phyloP scores from a whole-genome alignment of 2,113 vertebrate genomes.

The Bucco capensis region DNA sequence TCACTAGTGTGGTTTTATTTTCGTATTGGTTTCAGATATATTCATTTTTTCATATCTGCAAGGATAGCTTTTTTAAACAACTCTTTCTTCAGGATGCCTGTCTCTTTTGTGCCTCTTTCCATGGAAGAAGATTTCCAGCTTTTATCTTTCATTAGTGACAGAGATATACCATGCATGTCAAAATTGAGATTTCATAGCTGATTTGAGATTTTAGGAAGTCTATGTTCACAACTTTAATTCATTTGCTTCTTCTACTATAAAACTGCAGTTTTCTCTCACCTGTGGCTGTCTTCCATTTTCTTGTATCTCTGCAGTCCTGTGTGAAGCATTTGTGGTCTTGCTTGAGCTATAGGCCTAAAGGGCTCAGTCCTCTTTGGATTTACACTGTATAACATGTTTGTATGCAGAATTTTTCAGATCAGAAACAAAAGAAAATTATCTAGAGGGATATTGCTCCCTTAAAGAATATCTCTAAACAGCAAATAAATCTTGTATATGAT shows the following conservation, averaged over 20 bases:
- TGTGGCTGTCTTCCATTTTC: neutral
- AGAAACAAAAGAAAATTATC: neutral
- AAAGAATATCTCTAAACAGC: neutral
- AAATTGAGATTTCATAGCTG: neutral
- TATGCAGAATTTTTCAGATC: neutral
- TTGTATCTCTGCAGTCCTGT: neutral
- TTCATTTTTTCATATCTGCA: neutral
- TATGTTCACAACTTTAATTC: neutral
- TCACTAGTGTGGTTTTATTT: neutral
- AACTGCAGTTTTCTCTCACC: fast-evolving
- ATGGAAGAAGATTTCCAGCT: neutral
- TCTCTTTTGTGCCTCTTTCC: neutral
- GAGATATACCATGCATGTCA: neutral
- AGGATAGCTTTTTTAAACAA: neutral
- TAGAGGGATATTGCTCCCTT: neutral
- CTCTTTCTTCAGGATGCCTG: neutral
- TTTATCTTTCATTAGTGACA: neutral
- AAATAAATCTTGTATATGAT: neutral
- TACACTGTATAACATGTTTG: neutral
- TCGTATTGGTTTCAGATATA: neutral
- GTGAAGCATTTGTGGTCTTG: neutral
- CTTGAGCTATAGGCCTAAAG: neutral
- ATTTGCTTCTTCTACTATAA: neutral
- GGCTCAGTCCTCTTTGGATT: neutral
- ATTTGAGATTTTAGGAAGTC: neutral